Evolutionary conservation across 2,113 vertebrate genomes (phyloP).

Genomic region (Sisor rabdophorus): DNA sequence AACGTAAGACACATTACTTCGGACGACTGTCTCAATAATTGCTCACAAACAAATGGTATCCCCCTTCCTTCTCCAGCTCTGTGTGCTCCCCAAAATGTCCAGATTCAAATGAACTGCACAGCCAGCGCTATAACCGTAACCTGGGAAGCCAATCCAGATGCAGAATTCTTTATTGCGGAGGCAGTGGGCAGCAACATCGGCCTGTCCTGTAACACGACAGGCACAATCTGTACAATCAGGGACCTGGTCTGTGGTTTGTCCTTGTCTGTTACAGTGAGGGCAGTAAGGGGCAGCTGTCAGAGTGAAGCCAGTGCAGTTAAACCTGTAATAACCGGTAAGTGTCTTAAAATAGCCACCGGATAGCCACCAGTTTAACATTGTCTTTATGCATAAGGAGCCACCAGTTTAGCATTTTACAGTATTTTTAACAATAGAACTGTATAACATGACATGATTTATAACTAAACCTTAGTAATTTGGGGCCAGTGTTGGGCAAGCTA

Average conservation of each 20-base stretch:
- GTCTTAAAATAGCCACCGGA: background rate
- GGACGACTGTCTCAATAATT: background rate
- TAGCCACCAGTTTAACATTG: background rate
- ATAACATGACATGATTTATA: background rate
- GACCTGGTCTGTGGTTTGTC: conserved; percentile 60
- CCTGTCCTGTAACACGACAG: conserved; percentile 56
- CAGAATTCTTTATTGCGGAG: conserved; percentile 57
- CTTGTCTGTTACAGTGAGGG: conserved; percentile 59
- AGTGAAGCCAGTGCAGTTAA: conserved; percentile 54
- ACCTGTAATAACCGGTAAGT: conserved; percentile 59
- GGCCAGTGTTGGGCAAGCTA: too few relatives aligned
- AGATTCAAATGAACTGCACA: conserved; percentile 50
- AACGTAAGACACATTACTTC: background rate
- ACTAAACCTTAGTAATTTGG: too few relatives aligned
- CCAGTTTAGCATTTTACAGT: background rate
- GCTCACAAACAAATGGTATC: background rate
- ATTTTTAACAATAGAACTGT: background rate
- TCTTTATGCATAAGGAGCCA: background rate
- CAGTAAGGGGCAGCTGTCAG: conserved; percentile 56
- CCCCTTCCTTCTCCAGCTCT: conserved; percentile 54
- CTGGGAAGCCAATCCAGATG: conserved; percentile 61
- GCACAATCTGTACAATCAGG: conserved; percentile 52
- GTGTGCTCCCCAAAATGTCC: conserved; percentile 61
- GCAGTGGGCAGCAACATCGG: conserved; percentile 45
- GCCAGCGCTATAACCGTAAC: conserved; percentile 51